Evolutionary conservation across 2,888 invertebrate species (phyloP).

Genomic region (Axea sp.): DNA sequence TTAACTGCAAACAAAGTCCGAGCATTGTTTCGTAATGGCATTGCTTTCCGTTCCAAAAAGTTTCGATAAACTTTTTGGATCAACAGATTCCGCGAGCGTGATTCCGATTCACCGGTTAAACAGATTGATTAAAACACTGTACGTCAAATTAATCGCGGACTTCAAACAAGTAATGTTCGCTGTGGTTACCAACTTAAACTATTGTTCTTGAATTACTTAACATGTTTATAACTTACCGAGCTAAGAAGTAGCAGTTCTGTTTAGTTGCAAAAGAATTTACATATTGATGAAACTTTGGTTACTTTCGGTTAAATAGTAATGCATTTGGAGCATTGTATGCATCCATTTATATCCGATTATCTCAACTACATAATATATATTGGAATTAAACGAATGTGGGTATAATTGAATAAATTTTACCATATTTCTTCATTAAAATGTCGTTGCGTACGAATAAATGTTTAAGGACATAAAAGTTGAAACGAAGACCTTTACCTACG

Average conservation of each 20-base stretch:
- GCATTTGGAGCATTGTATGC: no score
- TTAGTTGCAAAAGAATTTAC: constrained; percentile 23
- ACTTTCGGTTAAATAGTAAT: no score
- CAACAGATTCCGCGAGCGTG: constrained; percentile 2
- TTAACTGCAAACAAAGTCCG: constrained; percentile 37
- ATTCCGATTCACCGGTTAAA: constrained; percentile 16
- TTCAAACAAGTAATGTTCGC: constrained; percentile 13
- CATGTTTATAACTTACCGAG: constrained; percentile 19
- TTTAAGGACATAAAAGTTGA: no score
- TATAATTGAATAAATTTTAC: no score
- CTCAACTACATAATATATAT: no score
- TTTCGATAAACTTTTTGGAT: constrained; percentile 29
- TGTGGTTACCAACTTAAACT: background rate
- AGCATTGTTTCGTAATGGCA: constrained; percentile 42
- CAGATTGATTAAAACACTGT: constrained; percentile 43
- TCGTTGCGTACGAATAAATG: no score
- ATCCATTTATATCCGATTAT: no score
- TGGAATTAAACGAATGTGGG: no score
- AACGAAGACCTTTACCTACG: no score
- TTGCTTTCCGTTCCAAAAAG: constrained; percentile 35
- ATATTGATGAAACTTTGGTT: no score
- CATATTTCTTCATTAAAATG: no score
- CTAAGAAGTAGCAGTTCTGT: background rate
- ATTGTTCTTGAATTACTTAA: constrained; percentile 15
- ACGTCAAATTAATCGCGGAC: constrained; percentile 37